Evolutionary conservation across 2,888 invertebrate genomes (phyloP).

Genomic region (Lasiommata megera): DNA sequence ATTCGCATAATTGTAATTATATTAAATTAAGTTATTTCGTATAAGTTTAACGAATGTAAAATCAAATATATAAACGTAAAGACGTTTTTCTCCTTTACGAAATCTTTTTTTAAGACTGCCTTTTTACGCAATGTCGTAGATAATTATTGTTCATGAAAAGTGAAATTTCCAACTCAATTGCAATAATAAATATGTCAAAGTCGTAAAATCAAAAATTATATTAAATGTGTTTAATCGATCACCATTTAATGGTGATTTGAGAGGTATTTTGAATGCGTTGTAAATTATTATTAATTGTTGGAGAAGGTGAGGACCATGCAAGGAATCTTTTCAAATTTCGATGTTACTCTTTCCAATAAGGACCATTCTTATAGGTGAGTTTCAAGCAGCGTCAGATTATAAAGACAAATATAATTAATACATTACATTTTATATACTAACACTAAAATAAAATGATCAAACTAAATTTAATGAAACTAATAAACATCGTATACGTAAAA

Average conservation of each 20-base stretch:
- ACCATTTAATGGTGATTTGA: slow-evolving; percentile 61
- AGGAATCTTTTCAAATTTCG: slow-evolving; percentile 36
- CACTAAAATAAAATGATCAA: no score
- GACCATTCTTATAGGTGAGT: not conserved
- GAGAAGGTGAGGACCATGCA: slow-evolving; percentile 49
- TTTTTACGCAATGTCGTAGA: not conserved
- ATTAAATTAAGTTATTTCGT: not conserved
- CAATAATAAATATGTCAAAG: slow-evolving; percentile 32
- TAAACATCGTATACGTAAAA: no score
- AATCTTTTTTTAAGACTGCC: not conserved
- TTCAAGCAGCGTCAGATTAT: not conserved
- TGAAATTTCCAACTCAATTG: slow-evolving; percentile 14
- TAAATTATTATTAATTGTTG: slow-evolving; percentile 43
- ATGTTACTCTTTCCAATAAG: slow-evolving; percentile 24
- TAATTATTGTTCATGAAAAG: not conserved
- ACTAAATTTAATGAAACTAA: no score
- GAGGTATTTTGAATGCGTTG: slow-evolving; percentile 53
- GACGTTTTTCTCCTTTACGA: not conserved
- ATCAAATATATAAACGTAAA: no score
- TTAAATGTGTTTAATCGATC: slow-evolving; percentile 34
- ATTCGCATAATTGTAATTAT: not conserved
- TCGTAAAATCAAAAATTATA: slow-evolving; percentile 27
- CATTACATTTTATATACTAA: no score
- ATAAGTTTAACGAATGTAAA: not conserved
- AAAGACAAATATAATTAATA: not conserved